phyloP scores from a whole-genome alignment of 1,140 invertebrate genomes.

The Colletes latitarsis region DNA sequence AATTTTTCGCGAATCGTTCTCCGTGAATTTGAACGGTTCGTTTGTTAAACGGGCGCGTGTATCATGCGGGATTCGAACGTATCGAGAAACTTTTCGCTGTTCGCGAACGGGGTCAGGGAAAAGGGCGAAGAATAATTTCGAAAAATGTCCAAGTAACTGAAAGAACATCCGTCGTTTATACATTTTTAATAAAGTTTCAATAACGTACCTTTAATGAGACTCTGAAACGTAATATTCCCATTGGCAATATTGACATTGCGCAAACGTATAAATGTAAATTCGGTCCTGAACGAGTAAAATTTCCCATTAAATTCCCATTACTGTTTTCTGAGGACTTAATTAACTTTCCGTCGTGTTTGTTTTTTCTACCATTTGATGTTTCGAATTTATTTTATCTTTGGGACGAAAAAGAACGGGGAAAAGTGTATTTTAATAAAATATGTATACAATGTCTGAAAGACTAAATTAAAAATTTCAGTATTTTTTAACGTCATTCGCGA shows the following conservation, averaged over 20 bases:
- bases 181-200: no score
- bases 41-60: slow-evolving; percentile 18
- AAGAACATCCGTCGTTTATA: no score
- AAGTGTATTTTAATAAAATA: no score
- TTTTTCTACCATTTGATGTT: no score
- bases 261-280: background rate
- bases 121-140: background rate
- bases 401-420: no score
- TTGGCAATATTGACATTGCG: background rate
- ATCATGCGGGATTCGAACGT: slow-evolving; percentile 25
- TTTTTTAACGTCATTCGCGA: no score
- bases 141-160: no score
- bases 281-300: background rate
- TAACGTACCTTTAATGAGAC: background rate
- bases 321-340: no score
- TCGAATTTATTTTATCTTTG: no score
- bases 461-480: no score
- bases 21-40: slow-evolving; percentile 18
- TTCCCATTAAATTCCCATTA: background rate
- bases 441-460: no score
- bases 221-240: background rate
- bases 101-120: background rate
- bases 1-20: slow-evolving; percentile 32
- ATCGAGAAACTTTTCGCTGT: slow-evolving; percentile 40
- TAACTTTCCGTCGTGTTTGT: no score